Evolutionary conservation across 2,888 invertebrate species (phyloP).

Genomic region (Apamea epomidion): DNA sequence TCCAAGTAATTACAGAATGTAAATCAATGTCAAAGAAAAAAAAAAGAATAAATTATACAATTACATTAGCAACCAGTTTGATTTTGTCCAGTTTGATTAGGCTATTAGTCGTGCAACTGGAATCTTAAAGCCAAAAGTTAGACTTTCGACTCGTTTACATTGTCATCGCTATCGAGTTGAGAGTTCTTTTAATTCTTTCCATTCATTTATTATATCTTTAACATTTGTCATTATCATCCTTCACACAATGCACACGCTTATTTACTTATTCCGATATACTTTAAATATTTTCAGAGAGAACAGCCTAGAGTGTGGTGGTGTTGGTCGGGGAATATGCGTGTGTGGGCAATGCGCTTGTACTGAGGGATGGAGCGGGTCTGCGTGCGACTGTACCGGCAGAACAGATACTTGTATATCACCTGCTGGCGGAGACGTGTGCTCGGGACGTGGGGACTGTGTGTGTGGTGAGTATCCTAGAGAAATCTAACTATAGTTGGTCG

Average conservation of each 20-base stretch:
- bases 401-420: slow-evolving; percentile 89
- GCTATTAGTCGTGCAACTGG: not conserved
- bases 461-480: slow-evolving; percentile 90
- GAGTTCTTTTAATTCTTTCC: not conserved
- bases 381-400: slow-evolving; percentile 90
- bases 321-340: slow-evolving; percentile 93
- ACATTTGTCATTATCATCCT: not conserved
- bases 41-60: too few species aligned
- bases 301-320: slow-evolving; percentile 89
- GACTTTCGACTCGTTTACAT: not conserved
- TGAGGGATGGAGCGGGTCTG: slow-evolving; percentile 89
- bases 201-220: not conserved
- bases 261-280: not conserved
- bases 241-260: not conserved
- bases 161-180: not conserved
- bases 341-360: slow-evolving; percentile 94
- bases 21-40: too few species aligned
- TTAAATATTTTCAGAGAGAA: slow-evolving; percentile 76
- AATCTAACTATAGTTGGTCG: too few species aligned
- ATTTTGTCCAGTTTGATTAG: too few species aligned
- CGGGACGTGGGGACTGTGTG: slow-evolving; percentile 93
- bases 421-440: slow-evolving; percentile 90
- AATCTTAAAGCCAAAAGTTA: not conserved
- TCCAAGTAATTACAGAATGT: too few species aligned
- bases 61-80: too few species aligned